Conservation (phyloP, 1,140 invertebrate species). For the Halictus rubicundus region DNA sequence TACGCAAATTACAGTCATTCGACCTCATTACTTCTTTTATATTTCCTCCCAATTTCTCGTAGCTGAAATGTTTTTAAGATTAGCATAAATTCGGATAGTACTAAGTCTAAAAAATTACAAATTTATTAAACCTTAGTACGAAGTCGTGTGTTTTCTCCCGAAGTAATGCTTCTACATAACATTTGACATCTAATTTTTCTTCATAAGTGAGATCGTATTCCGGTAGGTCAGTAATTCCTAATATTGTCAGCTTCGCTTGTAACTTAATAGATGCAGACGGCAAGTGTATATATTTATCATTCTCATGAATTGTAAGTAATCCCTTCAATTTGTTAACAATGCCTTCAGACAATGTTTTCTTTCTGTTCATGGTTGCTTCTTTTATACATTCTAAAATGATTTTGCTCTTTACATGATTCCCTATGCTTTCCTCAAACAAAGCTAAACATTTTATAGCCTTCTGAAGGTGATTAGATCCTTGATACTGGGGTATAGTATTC, state of each 20-base stretch:
- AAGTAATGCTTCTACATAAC: constrained; percentile 59
- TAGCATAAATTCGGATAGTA: constrained; percentile 5
- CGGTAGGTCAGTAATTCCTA: constrained; percentile 69
- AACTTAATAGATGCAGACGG: constrained; percentile 50
- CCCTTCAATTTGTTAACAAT: constrained; percentile 57
- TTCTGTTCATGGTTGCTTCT: constrained; percentile 40
- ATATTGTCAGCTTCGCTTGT: constrained; percentile 57
- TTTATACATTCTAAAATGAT: constrained; percentile 63
- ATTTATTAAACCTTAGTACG: constrained; percentile 51
- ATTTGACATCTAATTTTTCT: constrained; percentile 65
- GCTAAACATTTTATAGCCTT: constrained; percentile 49
- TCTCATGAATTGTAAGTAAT: constrained; percentile 56
- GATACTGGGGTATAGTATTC: constrained; percentile 7
- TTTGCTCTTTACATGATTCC: constrained; percentile 56
- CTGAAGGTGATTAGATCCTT: constrained; percentile 41
- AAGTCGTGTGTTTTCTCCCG: constrained; percentile 60
- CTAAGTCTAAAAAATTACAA: constrained; percentile 17
- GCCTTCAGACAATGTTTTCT: constrained; percentile 36
- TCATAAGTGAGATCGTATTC: constrained; percentile 57
- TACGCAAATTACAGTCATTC: constrained; percentile 49
- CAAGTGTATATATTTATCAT: constrained; percentile 65
- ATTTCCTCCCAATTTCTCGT: constrained; percentile 64
- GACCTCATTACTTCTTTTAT: constrained; percentile 61
- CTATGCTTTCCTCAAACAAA: constrained; percentile 61
- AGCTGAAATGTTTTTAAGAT: constrained; percentile 57